Base-by-base conservation (phyloP, 2,797 vertebrate species). In the Onychomys arenicola region DNA sequence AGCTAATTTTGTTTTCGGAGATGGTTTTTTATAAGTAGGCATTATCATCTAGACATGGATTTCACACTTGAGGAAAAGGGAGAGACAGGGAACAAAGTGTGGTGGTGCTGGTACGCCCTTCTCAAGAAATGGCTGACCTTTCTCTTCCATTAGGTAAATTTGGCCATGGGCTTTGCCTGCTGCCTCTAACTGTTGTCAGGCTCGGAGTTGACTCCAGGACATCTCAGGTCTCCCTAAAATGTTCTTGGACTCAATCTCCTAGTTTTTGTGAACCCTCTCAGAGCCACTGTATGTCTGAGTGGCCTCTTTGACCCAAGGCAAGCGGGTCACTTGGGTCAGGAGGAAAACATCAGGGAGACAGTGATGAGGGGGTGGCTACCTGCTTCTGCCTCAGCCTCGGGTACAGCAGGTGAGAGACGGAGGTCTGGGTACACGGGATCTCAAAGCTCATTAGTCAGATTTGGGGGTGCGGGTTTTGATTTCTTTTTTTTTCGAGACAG, bases 1-100 rank as follows among this genome's bases (percentile, higher is more conserved):
- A 82, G 89, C 80, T 84, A 46, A 84, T 77, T 87, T 85, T 89
- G 83, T 77, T 93, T 93, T 82, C 88, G 52, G 84, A 90, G 65
- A 43, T 34, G 10, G 17, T 40, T 91, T 95, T 52, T 83, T 76
- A 91, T 84, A 88, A 95, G 91, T 25, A 80, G 55, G 34, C 55
- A 84, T 90, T 82, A 85, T 87, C 83, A 69, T 73, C 84, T n/a
- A 57, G 52, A 93, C 27, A 43, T n/a, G 49, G 87, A 86, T 75
- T 76, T 95, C 75, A 71, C 57, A 65, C 49, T 81, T 85, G 71
- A 92, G 55, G 37, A 86, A 82, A 61, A 11, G 34, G 37, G 83
- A 83, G 69, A 92, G 82, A 52, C 83, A 9, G 77, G 43, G 49
- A 52, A 85, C 46, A 59, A 29, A 21, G 29, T 32, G 17, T 27